phyloP scores from a whole-genome alignment of 1,140 invertebrate genomes.

The Asobara japonica region DNA sequence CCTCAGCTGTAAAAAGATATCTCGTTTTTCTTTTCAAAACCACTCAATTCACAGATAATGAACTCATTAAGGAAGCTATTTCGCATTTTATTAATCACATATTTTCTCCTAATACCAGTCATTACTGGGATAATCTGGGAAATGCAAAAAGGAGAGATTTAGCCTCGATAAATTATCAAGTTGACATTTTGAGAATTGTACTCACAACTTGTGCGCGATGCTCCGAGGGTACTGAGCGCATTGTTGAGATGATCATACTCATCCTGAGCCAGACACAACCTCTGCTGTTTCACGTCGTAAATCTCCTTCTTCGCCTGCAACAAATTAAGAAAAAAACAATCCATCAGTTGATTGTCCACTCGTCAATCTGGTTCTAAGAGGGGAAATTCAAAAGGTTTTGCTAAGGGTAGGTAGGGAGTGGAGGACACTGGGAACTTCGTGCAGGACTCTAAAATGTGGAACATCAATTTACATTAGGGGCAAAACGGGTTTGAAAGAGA shows the following conservation, averaged over 20 bases:
- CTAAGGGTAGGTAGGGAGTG: too few species aligned
- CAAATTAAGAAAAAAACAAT: conserved; percentile 41
- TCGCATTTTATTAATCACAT: background rate
- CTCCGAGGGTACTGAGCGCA: conserved; percentile 82
- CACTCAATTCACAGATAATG: background rate
- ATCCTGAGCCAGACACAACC: conserved; percentile 91
- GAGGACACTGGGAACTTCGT: too few species aligned
- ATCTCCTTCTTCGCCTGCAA: conserved; percentile 95
- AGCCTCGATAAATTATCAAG: background rate
- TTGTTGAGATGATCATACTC: conserved; percentile 95
- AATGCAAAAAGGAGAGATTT: background rate
- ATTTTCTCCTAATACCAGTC: too few species aligned
- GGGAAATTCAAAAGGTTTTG: too few species aligned
- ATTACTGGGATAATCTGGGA: too few species aligned
- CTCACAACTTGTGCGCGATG: conserved; percentile 87
- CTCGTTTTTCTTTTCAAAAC: background rate
- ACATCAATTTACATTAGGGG: too few species aligned
- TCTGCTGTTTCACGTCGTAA: conserved; percentile 93
- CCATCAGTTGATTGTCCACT: background rate
- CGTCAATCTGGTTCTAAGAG: conserved; percentile 32
- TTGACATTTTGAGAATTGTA: conserved; percentile 49
- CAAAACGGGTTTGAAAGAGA: too few species aligned
- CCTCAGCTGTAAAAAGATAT: background rate
- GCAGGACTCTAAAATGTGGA: too few species aligned
- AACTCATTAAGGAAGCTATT: background rate